Percentiles rank a stretch among this genome's conserved stretches.
Evolutionary conservation across 2,888 invertebrate genomes (phyloP).

Genomic region (Parasteatoda lunata): DNA sequence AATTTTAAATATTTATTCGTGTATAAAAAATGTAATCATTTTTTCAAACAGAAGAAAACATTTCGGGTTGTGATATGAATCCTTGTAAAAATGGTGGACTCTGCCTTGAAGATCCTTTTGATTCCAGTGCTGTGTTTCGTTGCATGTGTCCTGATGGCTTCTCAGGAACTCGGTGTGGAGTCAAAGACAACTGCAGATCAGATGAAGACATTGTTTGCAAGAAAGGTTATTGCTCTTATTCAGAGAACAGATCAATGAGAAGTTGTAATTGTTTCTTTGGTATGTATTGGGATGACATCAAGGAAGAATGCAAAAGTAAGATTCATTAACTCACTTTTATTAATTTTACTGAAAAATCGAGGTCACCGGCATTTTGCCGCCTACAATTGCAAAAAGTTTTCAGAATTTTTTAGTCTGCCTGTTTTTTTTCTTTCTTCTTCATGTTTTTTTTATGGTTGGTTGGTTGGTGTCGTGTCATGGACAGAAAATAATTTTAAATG

Average conservation of each 20-base stretch:
- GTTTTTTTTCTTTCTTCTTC: too few relatives aligned
- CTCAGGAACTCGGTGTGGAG: constrained; percentile 29
- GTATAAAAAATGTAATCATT: background rate
- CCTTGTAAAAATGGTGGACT: constrained; percentile 48
- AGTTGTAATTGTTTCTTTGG: constrained; percentile 34
- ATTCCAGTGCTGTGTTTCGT: background rate
- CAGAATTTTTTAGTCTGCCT: too few relatives aligned
- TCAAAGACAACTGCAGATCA: constrained; percentile 2
- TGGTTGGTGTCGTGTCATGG: too few relatives aligned
- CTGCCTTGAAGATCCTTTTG: background rate
- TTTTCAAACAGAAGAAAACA: background rate
- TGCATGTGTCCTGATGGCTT: constrained; percentile 34
- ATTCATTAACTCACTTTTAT: too few relatives aligned
- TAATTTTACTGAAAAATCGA: too few relatives aligned
- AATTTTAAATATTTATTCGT: too few relatives aligned
- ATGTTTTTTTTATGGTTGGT: too few relatives aligned
- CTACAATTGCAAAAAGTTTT: too few relatives aligned
- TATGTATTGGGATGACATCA: constrained; percentile 44
- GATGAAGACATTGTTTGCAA: constrained; percentile 14
- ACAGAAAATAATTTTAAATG: too few relatives aligned
- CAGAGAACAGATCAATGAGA: background rate
- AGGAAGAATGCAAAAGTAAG: constrained; percentile 42
- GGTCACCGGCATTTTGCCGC: too few relatives aligned
- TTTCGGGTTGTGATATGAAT: constrained; percentile 12
- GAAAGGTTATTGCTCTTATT: constrained; percentile 22